phyloP scores from a whole-genome alignment of 2,113 vertebrate genomes.

The Merops nubicus region DNA sequence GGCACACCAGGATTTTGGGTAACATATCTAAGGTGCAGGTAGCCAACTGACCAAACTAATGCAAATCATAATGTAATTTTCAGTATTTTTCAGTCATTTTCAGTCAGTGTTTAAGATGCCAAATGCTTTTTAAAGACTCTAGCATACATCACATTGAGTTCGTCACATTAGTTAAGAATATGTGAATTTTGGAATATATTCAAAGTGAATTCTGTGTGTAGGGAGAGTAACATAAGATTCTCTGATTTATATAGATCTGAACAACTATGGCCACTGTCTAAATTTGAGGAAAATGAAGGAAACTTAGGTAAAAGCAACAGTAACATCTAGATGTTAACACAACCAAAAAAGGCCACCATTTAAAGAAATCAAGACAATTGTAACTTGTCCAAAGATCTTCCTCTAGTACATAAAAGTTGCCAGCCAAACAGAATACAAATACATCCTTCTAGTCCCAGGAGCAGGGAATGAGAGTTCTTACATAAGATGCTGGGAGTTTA shows the following conservation, averaged over 20 bases:
- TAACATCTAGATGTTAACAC: not conserved
- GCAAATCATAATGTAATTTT: not conserved
- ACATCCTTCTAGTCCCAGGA: not conserved
- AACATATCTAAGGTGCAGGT: not conserved
- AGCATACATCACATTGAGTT: not conserved
- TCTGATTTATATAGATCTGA: not conserved
- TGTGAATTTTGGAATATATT: not conserved
- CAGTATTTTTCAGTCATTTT: not conserved
- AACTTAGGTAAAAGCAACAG: not conserved
- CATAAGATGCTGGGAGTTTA: not conserved
- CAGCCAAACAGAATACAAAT: not conserved
- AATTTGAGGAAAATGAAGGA: not conserved
- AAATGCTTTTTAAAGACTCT: not conserved
- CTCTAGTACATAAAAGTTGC: not conserved
- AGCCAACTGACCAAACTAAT: not conserved
- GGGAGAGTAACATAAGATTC: not conserved
- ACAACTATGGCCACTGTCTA: not conserved
- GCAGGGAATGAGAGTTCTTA: not conserved
- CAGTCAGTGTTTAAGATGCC: not conserved
- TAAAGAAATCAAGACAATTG: not conserved
- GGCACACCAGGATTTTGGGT: not conserved
- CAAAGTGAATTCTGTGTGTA: not conserved
- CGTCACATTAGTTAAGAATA: not conserved
- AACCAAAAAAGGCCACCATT: not conserved
- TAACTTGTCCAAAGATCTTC: not conserved